Evolutionary conservation across 2,113 vertebrate genomes (phyloP).

Genomic region (Xenopus laevis): DNA sequence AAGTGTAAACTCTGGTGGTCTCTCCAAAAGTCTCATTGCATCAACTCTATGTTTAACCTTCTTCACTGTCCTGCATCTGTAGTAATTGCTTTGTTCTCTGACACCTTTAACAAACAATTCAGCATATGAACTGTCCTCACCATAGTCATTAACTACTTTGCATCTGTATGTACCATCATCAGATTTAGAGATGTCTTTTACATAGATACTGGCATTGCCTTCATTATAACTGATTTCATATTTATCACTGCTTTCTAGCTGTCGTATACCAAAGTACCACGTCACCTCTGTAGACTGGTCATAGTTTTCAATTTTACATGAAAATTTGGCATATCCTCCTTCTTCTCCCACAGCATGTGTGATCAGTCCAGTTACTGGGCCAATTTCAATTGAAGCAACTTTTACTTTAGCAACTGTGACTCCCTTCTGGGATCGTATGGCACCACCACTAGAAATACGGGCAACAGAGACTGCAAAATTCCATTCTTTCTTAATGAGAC

Average conservation of each 20-base stretch:
- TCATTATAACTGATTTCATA: conserved; percentile 92
- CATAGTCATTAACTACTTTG: conserved; percentile 92
- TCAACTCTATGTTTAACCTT: conserved; percentile 90
- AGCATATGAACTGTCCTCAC: conserved; percentile 89
- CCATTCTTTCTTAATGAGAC: conserved; percentile 88
- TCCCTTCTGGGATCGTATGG: conserved; percentile 86
- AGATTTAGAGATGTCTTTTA: conserved; percentile 81
- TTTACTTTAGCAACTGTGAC: conserved; percentile 89
- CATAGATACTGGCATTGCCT: conserved; percentile 82
- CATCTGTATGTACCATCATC: conserved; percentile 96
- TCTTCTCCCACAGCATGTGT: conserved; percentile 76
- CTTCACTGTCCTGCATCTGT: conserved; percentile 80
- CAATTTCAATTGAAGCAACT: conserved; percentile 92
- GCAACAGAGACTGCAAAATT: conserved; percentile 87
- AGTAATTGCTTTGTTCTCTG: conserved; percentile 84
- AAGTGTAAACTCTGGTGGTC: conserved; percentile 94
- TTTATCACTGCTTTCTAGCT: conserved; percentile 84
- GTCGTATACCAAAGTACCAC: conserved; percentile 95
- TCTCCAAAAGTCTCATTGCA: conserved; percentile 86
- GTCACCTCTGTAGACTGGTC: conserved; percentile 91
- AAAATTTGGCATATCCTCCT: conserved; percentile 79
- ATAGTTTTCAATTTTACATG: conserved; percentile 91
- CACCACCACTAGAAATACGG: conserved; percentile 84
- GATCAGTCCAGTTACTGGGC: conserved; percentile 85
- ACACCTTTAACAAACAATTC: conserved; percentile 88